Evolutionary conservation across 2,797 vertebrate species (phyloP).

Genomic region (Platyrinchus mystaceus): DNA sequence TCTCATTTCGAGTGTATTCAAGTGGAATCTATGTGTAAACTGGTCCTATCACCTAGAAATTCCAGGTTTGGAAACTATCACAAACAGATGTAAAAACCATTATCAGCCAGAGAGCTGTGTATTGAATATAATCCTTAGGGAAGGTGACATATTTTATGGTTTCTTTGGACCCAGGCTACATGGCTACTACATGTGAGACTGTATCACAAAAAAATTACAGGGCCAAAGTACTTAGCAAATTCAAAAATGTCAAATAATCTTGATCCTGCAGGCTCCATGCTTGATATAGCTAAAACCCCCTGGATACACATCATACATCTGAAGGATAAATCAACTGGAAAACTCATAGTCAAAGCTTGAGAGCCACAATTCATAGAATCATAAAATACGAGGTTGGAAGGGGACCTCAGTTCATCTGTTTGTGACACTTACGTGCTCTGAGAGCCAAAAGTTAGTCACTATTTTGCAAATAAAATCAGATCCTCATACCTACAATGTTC

Average conservation of each 20-base stretch:
- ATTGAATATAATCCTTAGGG: background rate
- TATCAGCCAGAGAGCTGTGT: background rate
- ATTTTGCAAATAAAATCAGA: background rate
- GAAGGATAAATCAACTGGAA: background rate
- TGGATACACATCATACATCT: background rate
- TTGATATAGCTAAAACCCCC: background rate
- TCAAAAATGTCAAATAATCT: background rate
- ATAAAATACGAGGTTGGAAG: background rate
- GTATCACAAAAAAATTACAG: background rate
- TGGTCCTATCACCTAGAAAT: background rate
- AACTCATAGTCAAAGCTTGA: background rate
- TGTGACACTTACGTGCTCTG: background rate
- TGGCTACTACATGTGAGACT: background rate
- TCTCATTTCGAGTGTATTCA: background rate
- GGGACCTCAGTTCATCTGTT: background rate
- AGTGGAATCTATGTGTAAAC: background rate
- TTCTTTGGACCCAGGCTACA: background rate
- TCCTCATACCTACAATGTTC: background rate
- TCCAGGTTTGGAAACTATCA: background rate
- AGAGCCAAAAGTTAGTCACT: background rate
- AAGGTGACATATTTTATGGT: background rate
- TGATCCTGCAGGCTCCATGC: background rate
- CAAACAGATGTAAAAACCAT: background rate
- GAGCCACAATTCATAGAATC: background rate
- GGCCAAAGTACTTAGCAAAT: background rate